Evolutionary conservation across 1,140 invertebrate genomes (phyloP).

Genomic region (Caenorhabditis inopinata): DNA sequence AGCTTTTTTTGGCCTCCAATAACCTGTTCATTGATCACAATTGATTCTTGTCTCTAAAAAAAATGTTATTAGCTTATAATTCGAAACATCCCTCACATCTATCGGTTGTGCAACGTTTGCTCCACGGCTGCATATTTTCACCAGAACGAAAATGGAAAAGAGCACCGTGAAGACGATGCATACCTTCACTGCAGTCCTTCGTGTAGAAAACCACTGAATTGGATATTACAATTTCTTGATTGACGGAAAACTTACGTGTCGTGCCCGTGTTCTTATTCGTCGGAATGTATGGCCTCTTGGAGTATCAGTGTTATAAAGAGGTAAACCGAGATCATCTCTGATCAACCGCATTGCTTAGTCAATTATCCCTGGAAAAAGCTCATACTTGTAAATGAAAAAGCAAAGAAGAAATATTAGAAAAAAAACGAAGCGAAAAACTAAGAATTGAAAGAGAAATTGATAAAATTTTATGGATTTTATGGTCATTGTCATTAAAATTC

Average conservation of each 20-base stretch:
- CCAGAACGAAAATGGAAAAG: background rate
- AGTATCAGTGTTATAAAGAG: background rate
- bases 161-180: background rate
- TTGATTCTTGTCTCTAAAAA: background rate
- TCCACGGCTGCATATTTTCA: background rate
- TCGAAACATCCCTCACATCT: background rate
- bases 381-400: background rate
- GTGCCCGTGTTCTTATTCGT: background rate
- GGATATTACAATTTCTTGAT: background rate
- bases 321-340: constrained; percentile 1
- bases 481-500: too few species aligned
- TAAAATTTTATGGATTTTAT: too few species aligned
- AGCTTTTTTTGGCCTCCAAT: background rate
- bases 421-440: background rate
- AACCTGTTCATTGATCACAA: background rate
- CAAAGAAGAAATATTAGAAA: background rate
- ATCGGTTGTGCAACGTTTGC: background rate
- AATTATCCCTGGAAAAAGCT: background rate
- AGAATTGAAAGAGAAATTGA: too few species aligned
- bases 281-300: background rate
- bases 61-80: background rate
- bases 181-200: background rate
- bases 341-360: constrained; percentile 2
- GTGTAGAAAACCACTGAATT: background rate
- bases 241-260: background rate